phyloP scores from a whole-genome alignment of 2,888 invertebrate species.

The Corythucha ciliata region DNA sequence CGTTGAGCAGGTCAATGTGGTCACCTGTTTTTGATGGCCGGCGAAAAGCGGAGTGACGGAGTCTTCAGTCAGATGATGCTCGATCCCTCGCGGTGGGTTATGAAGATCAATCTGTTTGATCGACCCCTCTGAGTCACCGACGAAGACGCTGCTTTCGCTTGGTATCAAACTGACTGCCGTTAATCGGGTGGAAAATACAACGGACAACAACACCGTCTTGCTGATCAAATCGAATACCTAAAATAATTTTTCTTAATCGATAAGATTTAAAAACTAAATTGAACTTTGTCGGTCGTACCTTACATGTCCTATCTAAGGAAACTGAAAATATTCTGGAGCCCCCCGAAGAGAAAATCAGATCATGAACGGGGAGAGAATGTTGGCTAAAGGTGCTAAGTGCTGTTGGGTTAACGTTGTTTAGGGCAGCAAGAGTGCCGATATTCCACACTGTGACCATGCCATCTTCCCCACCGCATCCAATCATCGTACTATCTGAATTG shows the following conservation, averaged over 20 bases:
- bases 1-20: constrained; percentile 60
- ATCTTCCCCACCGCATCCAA: constrained; percentile 73
- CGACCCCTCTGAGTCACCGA: constrained; percentile 62
- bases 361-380: constrained; percentile 67
- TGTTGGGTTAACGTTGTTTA: constrained; percentile 48
- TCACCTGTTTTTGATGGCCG: constrained; percentile 61
- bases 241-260: constrained; percentile 13
- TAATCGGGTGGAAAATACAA: constrained; percentile 60
- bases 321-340: constrained; percentile 66
- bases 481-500: constrained; percentile 63
- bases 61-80: constrained; percentile 50
- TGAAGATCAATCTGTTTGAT: constrained; percentile 60
- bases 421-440: constrained; percentile 48
- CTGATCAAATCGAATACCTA: constrained; percentile 60
- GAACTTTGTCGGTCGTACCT: constrained; percentile 39
- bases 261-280: constrained; percentile 4
- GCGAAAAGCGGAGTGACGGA: constrained; percentile 47
- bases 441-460: constrained; percentile 76
- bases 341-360: constrained; percentile 62
- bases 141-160: constrained; percentile 59
- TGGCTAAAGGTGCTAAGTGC: constrained; percentile 68
- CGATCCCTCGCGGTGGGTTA: constrained; percentile 56
- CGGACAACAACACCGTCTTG: constrained; percentile 59
- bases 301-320: constrained; percentile 73
- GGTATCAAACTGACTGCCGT: constrained; percentile 60